Conservation (phyloP, 2,113 vertebrate species). For the Pseudopipra pipra region DNA sequence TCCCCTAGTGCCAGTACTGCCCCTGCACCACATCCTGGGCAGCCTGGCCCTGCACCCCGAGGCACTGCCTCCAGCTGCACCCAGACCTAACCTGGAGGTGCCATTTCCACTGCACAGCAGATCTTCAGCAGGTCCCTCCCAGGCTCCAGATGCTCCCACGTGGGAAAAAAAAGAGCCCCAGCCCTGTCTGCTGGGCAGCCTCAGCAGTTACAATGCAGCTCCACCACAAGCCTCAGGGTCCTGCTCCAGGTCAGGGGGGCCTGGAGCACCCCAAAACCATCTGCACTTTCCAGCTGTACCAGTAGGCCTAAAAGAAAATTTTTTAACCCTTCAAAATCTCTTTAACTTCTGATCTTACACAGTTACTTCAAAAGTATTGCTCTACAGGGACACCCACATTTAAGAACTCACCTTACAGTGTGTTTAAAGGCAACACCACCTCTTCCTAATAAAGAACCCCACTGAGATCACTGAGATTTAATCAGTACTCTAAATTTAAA, state of each 20-base stretch:
- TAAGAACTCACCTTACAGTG: neutral
- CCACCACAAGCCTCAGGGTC: neutral
- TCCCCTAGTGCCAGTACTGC: no score
- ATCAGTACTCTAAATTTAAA: neutral
- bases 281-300: neutral
- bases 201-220: neutral
- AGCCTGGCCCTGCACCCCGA: neutral
- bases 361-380: neutral
- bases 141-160: neutral
- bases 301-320: neutral
- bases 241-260: neutral
- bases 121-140: neutral
- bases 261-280: neutral
- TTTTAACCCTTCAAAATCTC: neutral
- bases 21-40: fast-evolving
- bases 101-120: neutral
- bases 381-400: no score
- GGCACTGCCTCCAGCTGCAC: neutral
- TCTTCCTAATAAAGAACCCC: neutral
- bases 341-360: neutral
- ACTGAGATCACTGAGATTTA: neutral
- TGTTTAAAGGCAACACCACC: neutral
- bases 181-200: neutral
- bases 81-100: neutral
- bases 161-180: neutral